Evolutionary conservation across 2,113 vertebrate species (phyloP).

Genomic region (Siniperca chuatsi): DNA sequence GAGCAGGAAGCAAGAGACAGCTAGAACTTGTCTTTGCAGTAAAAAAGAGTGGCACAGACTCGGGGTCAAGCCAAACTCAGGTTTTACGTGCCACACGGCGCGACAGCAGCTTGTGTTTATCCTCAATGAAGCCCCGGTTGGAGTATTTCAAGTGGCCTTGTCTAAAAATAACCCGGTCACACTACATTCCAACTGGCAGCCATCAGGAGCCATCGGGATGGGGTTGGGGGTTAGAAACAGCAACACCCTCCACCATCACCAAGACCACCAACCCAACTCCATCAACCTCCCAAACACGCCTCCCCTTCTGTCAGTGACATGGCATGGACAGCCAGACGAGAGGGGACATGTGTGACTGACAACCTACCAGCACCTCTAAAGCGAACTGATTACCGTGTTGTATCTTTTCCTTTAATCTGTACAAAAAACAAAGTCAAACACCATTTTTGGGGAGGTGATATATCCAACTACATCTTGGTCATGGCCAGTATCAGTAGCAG

Average conservation of each 20-base stretch:
- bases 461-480: too few species aligned
- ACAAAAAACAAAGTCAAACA: too few species aligned
- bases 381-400: too few species aligned
- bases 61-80: conserved; percentile 13
- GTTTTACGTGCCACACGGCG: conserved; percentile 80
- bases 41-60: neutral
- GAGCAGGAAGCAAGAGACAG: neutral
- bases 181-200: conserved; percentile 85
- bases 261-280: neutral
- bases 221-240: conserved; percentile 6
- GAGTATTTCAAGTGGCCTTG: conserved; percentile 85
- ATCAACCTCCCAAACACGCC: conserved; percentile 14
- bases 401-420: too few species aligned
- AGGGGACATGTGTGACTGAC: conserved; percentile 2
- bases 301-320: conserved; percentile 19
- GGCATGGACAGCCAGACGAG: conserved; percentile 1
- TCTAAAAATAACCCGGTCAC: conserved; percentile 94
- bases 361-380: too few species aligned
- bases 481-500: too few species aligned
- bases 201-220: conserved; percentile 66
- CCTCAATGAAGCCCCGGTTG: conserved; percentile 86
- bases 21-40: neutral
- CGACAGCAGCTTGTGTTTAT: conserved; percentile 83
- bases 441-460: too few species aligned
- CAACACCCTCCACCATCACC: conserved; percentile 16